Evolutionary conservation across 2,888 invertebrate genomes (phyloP).

Genomic region (Phlogophora meticulosa): DNA sequence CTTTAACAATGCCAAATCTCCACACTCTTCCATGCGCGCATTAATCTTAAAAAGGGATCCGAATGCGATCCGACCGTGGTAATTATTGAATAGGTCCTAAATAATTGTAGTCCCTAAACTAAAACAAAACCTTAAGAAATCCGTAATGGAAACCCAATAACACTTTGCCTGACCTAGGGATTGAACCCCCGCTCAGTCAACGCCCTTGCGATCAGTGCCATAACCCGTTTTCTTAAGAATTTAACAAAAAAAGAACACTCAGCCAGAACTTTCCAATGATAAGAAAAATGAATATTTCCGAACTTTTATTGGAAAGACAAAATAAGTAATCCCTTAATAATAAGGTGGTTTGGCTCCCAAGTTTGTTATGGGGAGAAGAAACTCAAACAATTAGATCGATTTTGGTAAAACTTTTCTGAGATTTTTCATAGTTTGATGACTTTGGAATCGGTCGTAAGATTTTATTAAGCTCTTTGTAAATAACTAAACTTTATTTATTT

Average conservation of each 20-base stretch:
- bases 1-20: too few relatives aligned
- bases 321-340: not conserved
- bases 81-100: too few relatives aligned
- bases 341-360: slow-evolving; percentile 2
- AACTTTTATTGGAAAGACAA: slow-evolving; percentile 1
- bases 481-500: not conserved
- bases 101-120: too few relatives aligned
- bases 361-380: slow-evolving; percentile 14
- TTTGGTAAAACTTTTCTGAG: not conserved
- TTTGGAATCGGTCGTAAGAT: not conserved
- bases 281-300: not conserved
- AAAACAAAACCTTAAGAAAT: too few relatives aligned
- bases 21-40: too few relatives aligned
- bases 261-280: not conserved
- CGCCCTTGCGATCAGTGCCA: not conserved
- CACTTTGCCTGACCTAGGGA: not conserved
- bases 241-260: not conserved
- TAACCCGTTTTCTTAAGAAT: not conserved
- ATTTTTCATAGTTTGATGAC: not conserved
- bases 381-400: slow-evolving; percentile 6
- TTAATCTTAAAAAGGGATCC: too few relatives aligned
- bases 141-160: not conserved
- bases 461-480: not conserved
- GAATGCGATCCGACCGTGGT: too few relatives aligned
- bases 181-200: not conserved